Conservation (phyloP, 2,888 invertebrate genomes). For the Willowsia nigromaculata region DNA sequence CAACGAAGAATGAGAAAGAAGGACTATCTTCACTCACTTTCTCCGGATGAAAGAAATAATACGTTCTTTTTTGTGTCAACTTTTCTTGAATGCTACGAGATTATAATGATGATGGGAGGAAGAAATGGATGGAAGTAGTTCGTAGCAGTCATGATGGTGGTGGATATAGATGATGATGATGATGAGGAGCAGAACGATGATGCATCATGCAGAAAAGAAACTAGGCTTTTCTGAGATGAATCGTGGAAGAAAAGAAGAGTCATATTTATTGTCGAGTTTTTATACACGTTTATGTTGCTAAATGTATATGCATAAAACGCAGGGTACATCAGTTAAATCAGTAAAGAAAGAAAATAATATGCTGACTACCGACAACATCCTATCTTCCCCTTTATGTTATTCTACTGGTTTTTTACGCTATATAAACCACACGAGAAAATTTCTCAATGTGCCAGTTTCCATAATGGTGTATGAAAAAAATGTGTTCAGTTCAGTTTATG, state of each 20-base stretch:
- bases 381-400: neutral
- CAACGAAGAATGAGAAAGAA: neutral
- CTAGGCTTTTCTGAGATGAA: constrained; percentile 50
- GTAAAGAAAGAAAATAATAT: constrained; percentile 22
- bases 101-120: constrained; percentile 65
- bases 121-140: constrained; percentile 4
- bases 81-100: constrained; percentile 56
- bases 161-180: neutral
- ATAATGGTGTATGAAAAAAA: constrained; percentile 13
- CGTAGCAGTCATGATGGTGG: neutral
- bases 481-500: neutral
- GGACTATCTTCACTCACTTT: neutral
- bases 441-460: neutral
- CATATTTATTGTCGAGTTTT: constrained; percentile 9
- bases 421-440: neutral
- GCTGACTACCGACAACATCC: constrained; percentile 32
- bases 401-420: neutral
- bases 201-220: constrained; percentile 66
- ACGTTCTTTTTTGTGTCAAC: constrained; percentile 62
- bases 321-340: constrained; percentile 16
- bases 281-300: neutral
- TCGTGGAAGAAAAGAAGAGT: constrained; percentile 19
- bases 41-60: constrained; percentile 35
- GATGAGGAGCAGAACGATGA: constrained; percentile 32
- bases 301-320: neutral